phyloP scores from a whole-genome alignment of 2,888 invertebrate genomes.

The Mantis religiosa region DNA sequence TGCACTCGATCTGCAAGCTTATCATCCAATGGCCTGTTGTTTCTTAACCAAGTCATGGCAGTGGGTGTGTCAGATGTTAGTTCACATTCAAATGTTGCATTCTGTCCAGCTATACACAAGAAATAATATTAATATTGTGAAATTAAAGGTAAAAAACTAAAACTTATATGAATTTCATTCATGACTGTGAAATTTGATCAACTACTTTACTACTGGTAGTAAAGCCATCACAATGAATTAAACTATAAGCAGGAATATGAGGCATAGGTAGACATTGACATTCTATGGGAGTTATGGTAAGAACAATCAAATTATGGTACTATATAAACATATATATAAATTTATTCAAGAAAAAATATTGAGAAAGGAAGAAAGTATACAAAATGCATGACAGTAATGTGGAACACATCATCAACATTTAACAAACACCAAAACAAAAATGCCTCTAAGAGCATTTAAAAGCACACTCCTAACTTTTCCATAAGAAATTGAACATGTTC shows the following conservation, averaged over 20 bases:
- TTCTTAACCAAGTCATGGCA: conserved; percentile 78
- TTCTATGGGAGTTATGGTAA: neutral
- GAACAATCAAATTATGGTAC: neutral
- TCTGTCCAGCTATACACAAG: conserved; percentile 69
- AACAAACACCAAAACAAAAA: no score
- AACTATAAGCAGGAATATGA: neutral
- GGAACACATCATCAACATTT: no score
- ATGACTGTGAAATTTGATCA: neutral
- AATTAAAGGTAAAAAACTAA: neutral
- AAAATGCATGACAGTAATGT: no score
- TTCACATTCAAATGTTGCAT: conserved; percentile 74
- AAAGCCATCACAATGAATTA: neutral
- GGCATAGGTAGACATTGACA: neutral
- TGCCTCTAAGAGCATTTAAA: no score
- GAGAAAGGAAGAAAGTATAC: neutral
- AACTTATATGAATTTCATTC: neutral
- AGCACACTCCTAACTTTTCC: no score
- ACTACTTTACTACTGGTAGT: neutral
- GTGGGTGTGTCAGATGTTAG: conserved; percentile 57
- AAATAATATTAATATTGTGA: neutral
- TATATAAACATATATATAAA: neutral
- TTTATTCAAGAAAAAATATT: neutral
- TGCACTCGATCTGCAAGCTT: conserved; percentile 69
- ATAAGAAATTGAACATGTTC: no score
- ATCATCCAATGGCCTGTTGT: conserved; percentile 77